Evolutionary conservation across 2,113 vertebrate genomes (phyloP).

Genomic region (Cranoglanis bouderius): DNA sequence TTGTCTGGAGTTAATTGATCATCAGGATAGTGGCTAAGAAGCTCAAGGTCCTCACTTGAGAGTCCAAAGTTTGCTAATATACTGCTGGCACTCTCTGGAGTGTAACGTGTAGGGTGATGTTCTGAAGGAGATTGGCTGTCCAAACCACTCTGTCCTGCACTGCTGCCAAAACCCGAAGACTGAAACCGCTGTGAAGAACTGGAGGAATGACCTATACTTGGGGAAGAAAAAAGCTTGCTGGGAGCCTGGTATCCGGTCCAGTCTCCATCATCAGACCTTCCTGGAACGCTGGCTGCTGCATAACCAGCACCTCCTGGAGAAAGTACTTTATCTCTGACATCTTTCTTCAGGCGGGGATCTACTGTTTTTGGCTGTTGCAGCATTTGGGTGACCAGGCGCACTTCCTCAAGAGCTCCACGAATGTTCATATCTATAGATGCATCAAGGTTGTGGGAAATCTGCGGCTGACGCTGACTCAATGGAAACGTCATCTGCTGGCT

Average conservation of each 20-base stretch:
- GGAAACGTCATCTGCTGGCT: slow-evolving; percentile 67
- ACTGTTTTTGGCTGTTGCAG: slow-evolving; percentile 62
- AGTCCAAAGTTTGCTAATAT: slow-evolving; percentile 90
- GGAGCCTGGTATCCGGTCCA: slow-evolving; percentile 57
- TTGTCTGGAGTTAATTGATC: slow-evolving; percentile 90
- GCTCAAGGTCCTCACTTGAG: slow-evolving; percentile 89
- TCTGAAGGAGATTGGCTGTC: slow-evolving; percentile 33
- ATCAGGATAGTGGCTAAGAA: slow-evolving; percentile 88
- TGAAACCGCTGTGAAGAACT: slow-evolving; percentile 52
- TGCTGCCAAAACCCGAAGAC: slow-evolving; percentile 53
- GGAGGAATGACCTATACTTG: slow-evolving; percentile 51
- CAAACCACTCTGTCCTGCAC: slow-evolving; percentile 41
- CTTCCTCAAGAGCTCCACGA: slow-evolving; percentile 72
- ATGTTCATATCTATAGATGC: slow-evolving; percentile 66
- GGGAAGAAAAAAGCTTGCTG: slow-evolving; percentile 42
- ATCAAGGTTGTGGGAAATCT: slow-evolving; percentile 54
- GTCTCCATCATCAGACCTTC: slow-evolving; percentile 51
- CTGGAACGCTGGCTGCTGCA: slow-evolving; percentile 23
- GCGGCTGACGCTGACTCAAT: slow-evolving; percentile 63
- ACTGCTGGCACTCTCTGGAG: slow-evolving; percentile 85
- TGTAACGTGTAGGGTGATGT: slow-evolving; percentile 75
- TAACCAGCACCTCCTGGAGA: slow-evolving; percentile 37
- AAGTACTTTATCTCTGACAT: slow-evolving; percentile 60
- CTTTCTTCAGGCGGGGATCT: slow-evolving; percentile 67
- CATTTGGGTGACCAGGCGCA: slow-evolving; percentile 73